These are phyloP conservation scores for Cantharis flavilabris DNA, from an alignment of 2,888 invertebrate species.

Conservation along the genomic window DNA sequence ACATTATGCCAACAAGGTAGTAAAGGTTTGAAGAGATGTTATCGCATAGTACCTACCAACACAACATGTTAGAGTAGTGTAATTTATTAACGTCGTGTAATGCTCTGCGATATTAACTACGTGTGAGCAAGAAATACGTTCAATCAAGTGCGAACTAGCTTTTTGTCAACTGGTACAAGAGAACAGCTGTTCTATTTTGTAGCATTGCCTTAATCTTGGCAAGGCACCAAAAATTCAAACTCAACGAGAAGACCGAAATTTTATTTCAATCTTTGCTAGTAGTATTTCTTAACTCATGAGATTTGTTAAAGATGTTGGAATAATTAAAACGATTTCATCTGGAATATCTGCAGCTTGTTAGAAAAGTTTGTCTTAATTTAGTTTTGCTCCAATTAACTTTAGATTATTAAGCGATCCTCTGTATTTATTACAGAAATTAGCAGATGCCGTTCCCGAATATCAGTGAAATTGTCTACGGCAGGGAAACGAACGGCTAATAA, in stretches of 20 bases:
- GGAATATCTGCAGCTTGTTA: slow-evolving; percentile 36
- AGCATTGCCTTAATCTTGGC: slow-evolving; percentile 33
- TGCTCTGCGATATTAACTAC: slow-evolving; percentile 35
- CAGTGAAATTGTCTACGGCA: slow-evolving; percentile 22
- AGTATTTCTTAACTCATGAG: slow-evolving; percentile 27
- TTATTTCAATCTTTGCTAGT: slow-evolving; percentile 32
- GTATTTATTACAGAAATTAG: slow-evolving; percentile 32
- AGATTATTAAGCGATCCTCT: slow-evolving; percentile 40
- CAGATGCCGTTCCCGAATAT: slow-evolving; percentile 30
- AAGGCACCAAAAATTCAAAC: slow-evolving; percentile 35
- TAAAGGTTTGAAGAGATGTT: slow-evolving; percentile 22
- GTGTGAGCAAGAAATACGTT: slow-evolving; percentile 35
- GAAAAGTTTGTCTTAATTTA: slow-evolving; percentile 38
- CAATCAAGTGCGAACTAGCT: slow-evolving; percentile 34
- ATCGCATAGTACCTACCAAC: slow-evolving; percentile 24
- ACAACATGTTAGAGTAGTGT: slow-evolving; percentile 29
- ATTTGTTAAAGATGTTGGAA: slow-evolving; percentile 36
- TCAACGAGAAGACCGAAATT: slow-evolving; percentile 23
- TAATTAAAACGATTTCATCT: slow-evolving; percentile 45
- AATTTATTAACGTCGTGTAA: slow-evolving; percentile 38
- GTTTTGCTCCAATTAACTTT: slow-evolving; percentile 43
- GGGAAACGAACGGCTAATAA: slow-evolving; percentile 19
- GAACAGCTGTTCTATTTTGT: slow-evolving; percentile 33
- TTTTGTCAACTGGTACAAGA: slow-evolving; percentile 34
- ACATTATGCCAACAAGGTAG: slow-evolving; percentile 24